phyloP scores from a whole-genome alignment of 2,797 vertebrate genomes.

The Helarctos malayanus region DNA sequence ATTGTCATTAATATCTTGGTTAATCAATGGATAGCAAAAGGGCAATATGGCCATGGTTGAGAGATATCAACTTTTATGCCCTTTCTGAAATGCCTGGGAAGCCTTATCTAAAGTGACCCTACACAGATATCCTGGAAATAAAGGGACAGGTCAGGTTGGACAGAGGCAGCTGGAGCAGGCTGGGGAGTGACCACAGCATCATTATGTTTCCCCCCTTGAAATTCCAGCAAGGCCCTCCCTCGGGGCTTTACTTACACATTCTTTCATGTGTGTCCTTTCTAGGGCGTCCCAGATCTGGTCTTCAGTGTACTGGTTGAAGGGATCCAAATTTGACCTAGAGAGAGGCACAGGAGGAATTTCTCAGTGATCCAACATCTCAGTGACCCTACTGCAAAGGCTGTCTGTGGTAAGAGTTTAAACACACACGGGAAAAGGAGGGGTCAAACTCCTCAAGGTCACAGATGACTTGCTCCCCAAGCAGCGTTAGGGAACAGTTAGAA shows the following conservation, averaged over 20 bases:
- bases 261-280: slow-evolving; percentile 97
- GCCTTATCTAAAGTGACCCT: background rate
- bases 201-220: fast-evolving
- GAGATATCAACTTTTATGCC: background rate
- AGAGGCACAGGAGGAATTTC: slow-evolving; percentile 38
- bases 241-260: slow-evolving; percentile 92
- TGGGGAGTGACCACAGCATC: fast-evolving
- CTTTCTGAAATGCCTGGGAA: background rate
- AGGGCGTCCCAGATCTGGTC: slow-evolving; percentile 96
- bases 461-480: background rate
- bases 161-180: background rate
- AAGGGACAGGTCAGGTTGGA: background rate
- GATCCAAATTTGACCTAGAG: slow-evolving; percentile 95
- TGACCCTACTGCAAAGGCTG: background rate
- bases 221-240: background rate
- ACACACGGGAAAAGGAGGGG: background rate
- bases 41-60: background rate
- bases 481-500: background rate
- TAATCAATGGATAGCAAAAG: background rate
- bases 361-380: background rate
- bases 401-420: background rate
- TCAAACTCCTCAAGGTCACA: background rate
- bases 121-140: background rate
- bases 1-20: background rate
- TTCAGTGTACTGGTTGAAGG: slow-evolving; percentile 93